Evolutionary conservation across 2,888 invertebrate genomes (phyloP), one percentile per base, ranked within the genome.

Genomic region (Eilema caniola): DNA sequence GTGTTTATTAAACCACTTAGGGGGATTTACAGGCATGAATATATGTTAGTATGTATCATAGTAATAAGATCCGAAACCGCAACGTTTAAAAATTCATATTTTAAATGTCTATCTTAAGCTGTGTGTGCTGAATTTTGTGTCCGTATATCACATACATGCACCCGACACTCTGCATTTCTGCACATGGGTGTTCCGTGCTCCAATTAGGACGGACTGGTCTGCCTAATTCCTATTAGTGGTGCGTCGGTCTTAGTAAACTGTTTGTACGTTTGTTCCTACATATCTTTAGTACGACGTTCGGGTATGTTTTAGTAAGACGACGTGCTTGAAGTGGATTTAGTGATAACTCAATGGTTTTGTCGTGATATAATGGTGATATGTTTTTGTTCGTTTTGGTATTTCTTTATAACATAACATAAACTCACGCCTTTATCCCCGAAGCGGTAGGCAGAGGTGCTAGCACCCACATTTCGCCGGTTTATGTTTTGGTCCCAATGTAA

Each of bases 181-280:
- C 76, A 81, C 77, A 76, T 72, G 75, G 78, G 74, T 76, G 74
- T 74, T 72, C 75, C 74, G 78, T 77, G 78, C 76, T 66, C 82
- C 85, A 85, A 85, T 85, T 85, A 85, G 76, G 70, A 71, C 75
- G 81, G 84, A 78, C 80, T 70, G 78, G 78, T 75, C 78, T 76
- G 74, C 76, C 83, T 84, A 84, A 85, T 84, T 83, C 85, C 82
- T 83, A 81, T 85, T 85, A 83, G 79, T 77, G 74, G 70, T 74
- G 61, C 64, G 69, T 77, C 78, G 72, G 70, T 71, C 74, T 75
- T 79, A 75, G 69, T 24, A 75, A 70, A 79, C 74, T 79, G 74
- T 82, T 80, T 76, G 69, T 62, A 56, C 59, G 63, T 56, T 28
- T n/a, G 53, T 72, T 47, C 37, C 23, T 70, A 57, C 41, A 37